A percentile compares a stretch with the other conserved stretches of the same genome.
phyloP scores from a whole-genome alignment of 2,797 vertebrate genomes.

The Sebastes cheni region DNA sequence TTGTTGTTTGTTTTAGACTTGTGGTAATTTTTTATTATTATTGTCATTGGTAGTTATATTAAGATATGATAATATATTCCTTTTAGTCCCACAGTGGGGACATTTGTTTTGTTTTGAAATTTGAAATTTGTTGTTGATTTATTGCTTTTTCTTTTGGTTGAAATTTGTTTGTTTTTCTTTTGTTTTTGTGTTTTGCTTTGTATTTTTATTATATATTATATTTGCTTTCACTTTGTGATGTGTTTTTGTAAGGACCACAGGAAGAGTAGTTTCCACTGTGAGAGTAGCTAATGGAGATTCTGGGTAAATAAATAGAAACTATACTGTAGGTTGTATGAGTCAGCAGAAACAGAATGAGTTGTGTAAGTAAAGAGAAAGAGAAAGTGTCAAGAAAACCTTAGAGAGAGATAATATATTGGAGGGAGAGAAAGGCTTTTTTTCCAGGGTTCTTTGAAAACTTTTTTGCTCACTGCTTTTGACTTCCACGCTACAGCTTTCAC shows the following conservation, averaged over 20 bases:
- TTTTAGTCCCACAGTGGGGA: too few species aligned
- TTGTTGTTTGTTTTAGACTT: too few species aligned
- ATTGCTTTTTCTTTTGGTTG: too few species aligned
- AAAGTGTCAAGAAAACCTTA: neutral
- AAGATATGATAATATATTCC: too few species aligned
- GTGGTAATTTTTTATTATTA: too few species aligned
- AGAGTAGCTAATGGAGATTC: neutral
- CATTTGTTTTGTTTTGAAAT: too few species aligned
- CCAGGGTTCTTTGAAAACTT: neutral
- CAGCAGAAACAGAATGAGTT: neutral
- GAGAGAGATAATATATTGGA: neutral
- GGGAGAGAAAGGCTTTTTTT: neutral
- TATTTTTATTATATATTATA: too few species aligned
- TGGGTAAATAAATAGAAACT: neutral
- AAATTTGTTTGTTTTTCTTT: too few species aligned
- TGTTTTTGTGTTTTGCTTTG: neutral
- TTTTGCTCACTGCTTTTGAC: neutral
- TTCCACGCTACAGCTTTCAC: neutral
- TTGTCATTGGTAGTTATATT: too few species aligned
- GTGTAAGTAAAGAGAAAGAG: neutral
- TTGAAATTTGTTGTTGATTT: too few species aligned
- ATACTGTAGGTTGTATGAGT: neutral
- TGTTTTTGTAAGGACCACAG: too few species aligned
- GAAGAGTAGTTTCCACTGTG: neutral
- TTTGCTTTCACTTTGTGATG: too few species aligned